A percentile compares a stretch with the other conserved stretches of the same genome.
Evolutionary conservation across 2,888 invertebrate species (phyloP).

Genomic region (Orchesellides sinensis): DNA sequence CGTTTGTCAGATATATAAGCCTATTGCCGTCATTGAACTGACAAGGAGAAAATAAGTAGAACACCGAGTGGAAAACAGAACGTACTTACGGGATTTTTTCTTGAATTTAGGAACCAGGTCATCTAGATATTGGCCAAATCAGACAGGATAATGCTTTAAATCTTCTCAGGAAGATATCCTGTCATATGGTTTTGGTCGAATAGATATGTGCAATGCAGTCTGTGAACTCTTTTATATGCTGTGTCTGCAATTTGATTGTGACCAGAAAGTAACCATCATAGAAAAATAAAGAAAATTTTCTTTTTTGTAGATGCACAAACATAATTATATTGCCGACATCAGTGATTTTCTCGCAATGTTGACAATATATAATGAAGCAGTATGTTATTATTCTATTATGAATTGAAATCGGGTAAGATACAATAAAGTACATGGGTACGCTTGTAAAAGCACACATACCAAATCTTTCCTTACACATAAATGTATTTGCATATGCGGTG

Average conservation of each 20-base stretch:
- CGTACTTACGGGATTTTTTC: slow-evolving; percentile 56
- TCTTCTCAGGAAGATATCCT: slow-evolving; percentile 30
- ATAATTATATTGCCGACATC: slow-evolving; percentile 11
- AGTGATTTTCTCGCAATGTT: neutral
- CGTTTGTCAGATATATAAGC: too few species aligned
- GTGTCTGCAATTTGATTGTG: slow-evolving; percentile 53
- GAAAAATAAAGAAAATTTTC: too few species aligned
- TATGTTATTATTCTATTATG: too few species aligned
- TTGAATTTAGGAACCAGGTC: slow-evolving; percentile 59
- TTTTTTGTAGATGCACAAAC: slow-evolving; percentile 15
- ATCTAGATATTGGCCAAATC: slow-evolving; percentile 64
- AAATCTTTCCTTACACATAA: too few species aligned
- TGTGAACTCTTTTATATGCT: slow-evolving; percentile 32
- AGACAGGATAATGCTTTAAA: slow-evolving; percentile 45
- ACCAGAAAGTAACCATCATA: slow-evolving; percentile 45
- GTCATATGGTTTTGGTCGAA: slow-evolving; percentile 29
- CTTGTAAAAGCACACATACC: too few species aligned
- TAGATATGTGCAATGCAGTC: slow-evolving; percentile 11
- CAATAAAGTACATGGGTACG: too few species aligned
- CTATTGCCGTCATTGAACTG: too few species aligned
- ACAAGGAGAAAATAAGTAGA: slow-evolving; percentile 54
- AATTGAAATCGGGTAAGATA: neutral
- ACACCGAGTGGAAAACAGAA: slow-evolving; percentile 47
- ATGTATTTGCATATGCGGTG: too few species aligned
- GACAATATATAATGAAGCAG: slow-evolving; percentile 22